Evolutionary conservation across 2,113 vertebrate genomes (phyloP).

Genomic region (Psephotus haematonotus): DNA sequence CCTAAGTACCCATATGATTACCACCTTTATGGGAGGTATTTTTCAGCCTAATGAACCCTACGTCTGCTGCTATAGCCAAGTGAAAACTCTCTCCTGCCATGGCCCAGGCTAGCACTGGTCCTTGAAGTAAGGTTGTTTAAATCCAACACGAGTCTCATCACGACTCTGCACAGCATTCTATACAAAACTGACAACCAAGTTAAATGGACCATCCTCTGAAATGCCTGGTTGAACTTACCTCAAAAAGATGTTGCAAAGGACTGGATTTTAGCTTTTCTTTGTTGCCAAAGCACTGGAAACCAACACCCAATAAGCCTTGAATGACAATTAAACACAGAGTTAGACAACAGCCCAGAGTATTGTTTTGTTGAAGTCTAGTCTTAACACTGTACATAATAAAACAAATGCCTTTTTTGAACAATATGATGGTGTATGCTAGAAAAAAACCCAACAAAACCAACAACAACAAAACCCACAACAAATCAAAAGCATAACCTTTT

Average conservation of each 20-base stretch:
- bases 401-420: background rate
- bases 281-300: conserved; percentile 86
- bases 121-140: background rate
- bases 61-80: background rate
- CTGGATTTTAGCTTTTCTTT: conserved; percentile 85
- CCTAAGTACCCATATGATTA: background rate
- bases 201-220: background rate
- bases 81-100: background rate
- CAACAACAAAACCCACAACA: background rate
- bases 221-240: conserved; percentile 77
- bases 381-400: background rate
- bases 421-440: background rate
- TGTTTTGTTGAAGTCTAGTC: background rate
- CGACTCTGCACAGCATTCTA: background rate
- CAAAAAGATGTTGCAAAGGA: conserved; percentile 93
- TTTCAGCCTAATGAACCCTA: background rate
- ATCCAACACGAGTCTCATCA: background rate
- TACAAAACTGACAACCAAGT: background rate
- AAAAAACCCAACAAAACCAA: background rate
- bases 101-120: background rate
- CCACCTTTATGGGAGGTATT: accelerated
- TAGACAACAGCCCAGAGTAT: background rate
- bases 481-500: background rate
- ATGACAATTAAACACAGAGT: conserved; percentile 22
- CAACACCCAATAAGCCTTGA: conserved; percentile 90